phyloP scores from a whole-genome alignment of 1,140 invertebrate species.

The Scaptomyza pallida region DNA sequence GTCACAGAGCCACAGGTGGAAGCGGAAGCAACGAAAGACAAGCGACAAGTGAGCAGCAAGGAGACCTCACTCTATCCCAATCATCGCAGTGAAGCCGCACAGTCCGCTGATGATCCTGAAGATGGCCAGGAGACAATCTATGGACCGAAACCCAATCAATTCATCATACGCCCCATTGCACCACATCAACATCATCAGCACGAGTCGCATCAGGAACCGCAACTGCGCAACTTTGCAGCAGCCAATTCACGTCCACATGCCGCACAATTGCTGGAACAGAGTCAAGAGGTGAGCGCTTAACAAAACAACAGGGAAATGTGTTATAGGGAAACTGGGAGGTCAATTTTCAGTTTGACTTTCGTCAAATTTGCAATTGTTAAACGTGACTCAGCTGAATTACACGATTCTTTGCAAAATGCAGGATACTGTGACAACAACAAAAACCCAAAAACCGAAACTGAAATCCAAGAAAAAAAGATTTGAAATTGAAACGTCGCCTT shows the following conservation, averaged over 20 bases:
- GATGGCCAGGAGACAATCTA: slow-evolving; percentile 79
- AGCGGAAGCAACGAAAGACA: slow-evolving; percentile 69
- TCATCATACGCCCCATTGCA: slow-evolving; percentile 77
- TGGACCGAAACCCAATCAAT: slow-evolving; percentile 77
- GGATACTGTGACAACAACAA: slow-evolving; percentile 47
- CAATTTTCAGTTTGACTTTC: slow-evolving; percentile 51
- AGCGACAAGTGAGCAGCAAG: slow-evolving; percentile 75
- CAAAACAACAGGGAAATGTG: slow-evolving; percentile 7
- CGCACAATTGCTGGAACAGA: slow-evolving; percentile 75
- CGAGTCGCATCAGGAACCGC: slow-evolving; percentile 73
- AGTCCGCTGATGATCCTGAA: slow-evolving; percentile 69
- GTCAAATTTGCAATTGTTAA: slow-evolving; percentile 45
- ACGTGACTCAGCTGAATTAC: slow-evolving; percentile 73
- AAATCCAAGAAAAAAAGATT: background rate
- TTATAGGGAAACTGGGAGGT: slow-evolving; percentile 22
- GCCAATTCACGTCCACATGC: slow-evolving; percentile 73
- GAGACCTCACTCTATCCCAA: slow-evolving; percentile 75
- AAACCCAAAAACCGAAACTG: slow-evolving; percentile 35
- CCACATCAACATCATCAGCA: slow-evolving; percentile 76
- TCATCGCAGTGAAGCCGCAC: slow-evolving; percentile 56
- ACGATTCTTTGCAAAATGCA: slow-evolving; percentile 78
- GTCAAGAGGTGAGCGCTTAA: slow-evolving; percentile 74
- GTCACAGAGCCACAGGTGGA: slow-evolving; percentile 30
- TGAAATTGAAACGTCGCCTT: slow-evolving; percentile 70
- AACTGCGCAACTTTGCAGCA: slow-evolving; percentile 75